Evolutionary conservation across 1,140 invertebrate species (phyloP), one percentile per base, ranked within the genome.

Genomic region (Periplaneta americana): DNA sequence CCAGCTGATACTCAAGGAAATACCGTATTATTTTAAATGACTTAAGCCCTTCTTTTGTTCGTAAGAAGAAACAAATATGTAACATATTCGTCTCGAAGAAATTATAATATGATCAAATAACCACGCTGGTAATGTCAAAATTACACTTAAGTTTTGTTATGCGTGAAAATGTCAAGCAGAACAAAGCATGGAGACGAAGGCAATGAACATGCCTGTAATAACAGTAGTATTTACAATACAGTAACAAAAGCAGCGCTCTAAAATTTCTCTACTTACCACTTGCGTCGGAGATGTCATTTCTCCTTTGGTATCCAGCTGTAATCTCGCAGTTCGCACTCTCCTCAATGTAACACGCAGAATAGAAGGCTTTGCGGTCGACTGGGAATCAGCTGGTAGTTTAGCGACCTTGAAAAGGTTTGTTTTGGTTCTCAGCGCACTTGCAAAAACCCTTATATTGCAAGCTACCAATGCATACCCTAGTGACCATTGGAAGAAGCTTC

Each of bases 331-430:
- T 15, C 18, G 31, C 39, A 3, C 2, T 78, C n/a, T 32, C 31
- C n/a, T 78, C 28, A 22, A 6, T 78, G 0, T 48, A 34, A 36
- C 35, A 37, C 77, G 77, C 39, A 78, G 35, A 32, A 35, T 34
- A 34, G 35, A 39, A 10, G 1, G 37, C n/a, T 66, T 66, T 66
- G 48, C 48, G 28, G 39, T 17, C 0, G 28, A 78, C 35, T 48
- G 31, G 37, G 9, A 39, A 74, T 80, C 79, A 80, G 48, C 79
- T 80, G 79, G 32, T 80, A 22, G 48, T 78, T 31, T 32, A 31
- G n/a, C 36, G 77, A 78, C 77, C 77, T 78, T 78, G 77, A 48
- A 37, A 78, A 48, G 75, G 39, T 80, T 80, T 80, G 79, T 80
- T 80, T 80, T 80, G 79, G 48, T 80, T 80, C 79, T 80, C 33